Conservation (phyloP, 2,888 invertebrate species). For the Eilema depressum region DNA sequence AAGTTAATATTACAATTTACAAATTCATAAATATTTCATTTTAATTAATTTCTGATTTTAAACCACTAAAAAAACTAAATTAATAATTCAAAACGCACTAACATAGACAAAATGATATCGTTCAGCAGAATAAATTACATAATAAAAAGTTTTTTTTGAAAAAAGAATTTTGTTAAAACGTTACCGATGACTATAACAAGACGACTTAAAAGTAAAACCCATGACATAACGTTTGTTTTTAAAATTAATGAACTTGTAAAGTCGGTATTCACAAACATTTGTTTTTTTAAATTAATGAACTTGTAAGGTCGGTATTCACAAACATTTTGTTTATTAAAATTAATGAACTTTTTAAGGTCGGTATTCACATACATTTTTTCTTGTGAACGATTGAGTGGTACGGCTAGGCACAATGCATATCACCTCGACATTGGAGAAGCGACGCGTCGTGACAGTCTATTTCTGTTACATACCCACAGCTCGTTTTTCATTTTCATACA, state of each 20-base stretch:
- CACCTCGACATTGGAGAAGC: conserved; percentile 76
- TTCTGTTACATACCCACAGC: conserved; percentile 61
- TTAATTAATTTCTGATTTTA: neutral
- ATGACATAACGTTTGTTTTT: conserved; percentile 26
- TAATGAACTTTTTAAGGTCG: neutral
- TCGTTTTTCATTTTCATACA: conserved; percentile 70
- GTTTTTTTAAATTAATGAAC: too few relatives aligned
- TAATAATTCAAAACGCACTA: neutral
- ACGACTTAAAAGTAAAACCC: conserved; percentile 2
- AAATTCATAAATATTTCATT: neutral
- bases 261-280: conserved; percentile 36
- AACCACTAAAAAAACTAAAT: neutral
- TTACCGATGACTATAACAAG: neutral
- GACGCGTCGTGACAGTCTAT: conserved; percentile 63
- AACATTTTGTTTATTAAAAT: conserved; percentile 8
- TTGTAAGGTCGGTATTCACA: too few relatives aligned
- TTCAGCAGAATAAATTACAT: neutral
- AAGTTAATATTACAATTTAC: neutral
- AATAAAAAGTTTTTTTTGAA: neutral
- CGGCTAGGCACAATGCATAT: conserved; percentile 64
- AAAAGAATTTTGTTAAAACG: neutral
- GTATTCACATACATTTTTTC: conserved; percentile 17
- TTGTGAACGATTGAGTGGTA: conserved; percentile 26
- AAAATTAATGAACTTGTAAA: conserved; percentile 47
- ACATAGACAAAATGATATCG: neutral